Percentiles rank a stretch among this genome's conserved stretches.
Conservation (phyloP, 2,113 vertebrate species). For the Heteronetta atricapilla region DNA sequence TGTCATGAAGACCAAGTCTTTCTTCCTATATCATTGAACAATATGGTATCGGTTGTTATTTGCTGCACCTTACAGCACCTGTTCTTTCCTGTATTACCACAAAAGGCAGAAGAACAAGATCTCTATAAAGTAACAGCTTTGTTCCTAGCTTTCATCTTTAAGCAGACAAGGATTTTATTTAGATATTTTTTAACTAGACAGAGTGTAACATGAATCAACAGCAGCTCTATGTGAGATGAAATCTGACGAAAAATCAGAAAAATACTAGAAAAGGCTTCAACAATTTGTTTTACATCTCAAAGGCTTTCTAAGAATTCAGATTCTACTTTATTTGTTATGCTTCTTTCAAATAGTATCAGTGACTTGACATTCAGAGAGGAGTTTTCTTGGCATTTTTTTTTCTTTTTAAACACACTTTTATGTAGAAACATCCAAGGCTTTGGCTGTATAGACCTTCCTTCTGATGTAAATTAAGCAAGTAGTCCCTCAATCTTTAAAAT, state of each 20-base stretch:
- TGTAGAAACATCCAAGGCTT: background rate
- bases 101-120: background rate
- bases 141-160: background rate
- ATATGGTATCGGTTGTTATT: background rate
- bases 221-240: background rate
- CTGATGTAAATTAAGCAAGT: background rate
- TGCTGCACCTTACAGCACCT: background rate
- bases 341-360: background rate
- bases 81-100: background rate
- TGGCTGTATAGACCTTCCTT: background rate
- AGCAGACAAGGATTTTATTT: background rate
- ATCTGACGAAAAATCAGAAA: background rate
- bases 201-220: background rate
- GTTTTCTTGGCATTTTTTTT: background rate
- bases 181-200: background rate
- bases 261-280: background rate
- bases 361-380: background rate
- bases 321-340: background rate
- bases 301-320: background rate
- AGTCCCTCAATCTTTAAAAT: background rate
- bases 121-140: background rate
- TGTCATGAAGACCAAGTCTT: background rate
- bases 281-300: background rate
- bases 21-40: background rate
- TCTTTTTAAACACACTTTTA: background rate